phyloP scores from a whole-genome alignment of 2,797 vertebrate genomes.

The Syncerus caffer region DNA sequence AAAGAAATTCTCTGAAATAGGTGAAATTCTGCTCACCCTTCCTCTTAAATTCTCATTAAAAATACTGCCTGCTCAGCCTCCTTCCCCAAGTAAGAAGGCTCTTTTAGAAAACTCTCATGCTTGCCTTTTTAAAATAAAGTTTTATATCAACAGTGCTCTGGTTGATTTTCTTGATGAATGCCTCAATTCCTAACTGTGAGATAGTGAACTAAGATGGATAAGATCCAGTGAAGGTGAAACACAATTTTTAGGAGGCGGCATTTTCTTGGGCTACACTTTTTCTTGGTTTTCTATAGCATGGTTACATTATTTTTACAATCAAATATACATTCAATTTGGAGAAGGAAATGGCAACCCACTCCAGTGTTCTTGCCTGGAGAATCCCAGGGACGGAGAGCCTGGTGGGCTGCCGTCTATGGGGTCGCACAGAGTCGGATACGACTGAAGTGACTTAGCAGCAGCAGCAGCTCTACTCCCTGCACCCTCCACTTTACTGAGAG shows the following conservation, averaged over 20 bases:
- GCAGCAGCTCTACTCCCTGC: background rate
- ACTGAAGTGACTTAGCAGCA: no score
- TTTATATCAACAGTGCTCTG: background rate
- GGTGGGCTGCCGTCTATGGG: no score
- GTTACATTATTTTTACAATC: background rate
- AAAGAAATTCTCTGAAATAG: background rate
- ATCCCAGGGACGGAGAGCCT: no score
- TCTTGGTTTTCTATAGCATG: background rate
- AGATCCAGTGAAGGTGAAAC: background rate
- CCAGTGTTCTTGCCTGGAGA: no score
- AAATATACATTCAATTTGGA: background rate
- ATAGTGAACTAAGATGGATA: background rate
- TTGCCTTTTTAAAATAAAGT: background rate
- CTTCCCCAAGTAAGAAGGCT: background rate
- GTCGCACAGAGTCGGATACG: no score
- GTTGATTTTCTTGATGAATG: background rate
- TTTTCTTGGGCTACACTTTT: background rate
- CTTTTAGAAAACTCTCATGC: background rate
- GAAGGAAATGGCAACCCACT: no score
- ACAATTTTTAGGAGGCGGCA: background rate
- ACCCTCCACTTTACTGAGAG: background rate
- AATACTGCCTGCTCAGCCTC: background rate
- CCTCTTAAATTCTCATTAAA: conserved; percentile 4
- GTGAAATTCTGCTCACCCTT: background rate
- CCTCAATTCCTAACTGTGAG: background rate